Percentiles rank a stretch among this genome's conserved stretches.
Evolutionary conservation across 2,797 vertebrate genomes (phyloP).

Genomic region (Sardinella longiceps): DNA sequence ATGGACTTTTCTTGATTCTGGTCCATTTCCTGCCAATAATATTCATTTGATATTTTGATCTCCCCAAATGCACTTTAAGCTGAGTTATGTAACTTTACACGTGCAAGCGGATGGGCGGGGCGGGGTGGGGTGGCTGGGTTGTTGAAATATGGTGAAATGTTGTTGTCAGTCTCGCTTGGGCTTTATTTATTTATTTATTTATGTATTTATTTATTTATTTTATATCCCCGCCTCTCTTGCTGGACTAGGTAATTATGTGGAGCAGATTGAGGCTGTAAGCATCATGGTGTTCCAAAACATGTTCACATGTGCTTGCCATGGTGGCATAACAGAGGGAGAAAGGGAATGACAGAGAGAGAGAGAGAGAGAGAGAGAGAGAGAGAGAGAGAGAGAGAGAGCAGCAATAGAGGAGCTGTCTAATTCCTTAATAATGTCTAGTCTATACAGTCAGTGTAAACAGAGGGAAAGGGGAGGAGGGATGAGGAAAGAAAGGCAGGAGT

Average conservation of each 20-base stretch:
- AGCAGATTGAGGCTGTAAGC: constrained; percentile 42
- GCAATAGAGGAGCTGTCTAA: not conserved
- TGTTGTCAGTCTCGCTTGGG: not conserved
- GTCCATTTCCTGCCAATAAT: constrained; percentile 1
- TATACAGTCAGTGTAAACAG: not conserved
- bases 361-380: not conserved
- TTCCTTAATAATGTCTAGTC: not conserved
- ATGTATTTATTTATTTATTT: not conserved
- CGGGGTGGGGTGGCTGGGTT: not conserved
- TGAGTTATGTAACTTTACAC: constrained; percentile 34
- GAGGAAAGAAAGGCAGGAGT: not conserved
- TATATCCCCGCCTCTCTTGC: not conserved
- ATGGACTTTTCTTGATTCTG: constrained; percentile 13
- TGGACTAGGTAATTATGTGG: constrained; percentile 41
- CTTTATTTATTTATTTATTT: not conserved
- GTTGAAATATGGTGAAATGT: not conserved
- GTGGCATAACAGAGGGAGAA: not conserved
- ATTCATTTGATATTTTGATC: constrained; percentile 9
- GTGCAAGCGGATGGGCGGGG: not conserved
- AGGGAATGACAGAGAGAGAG: not conserved
- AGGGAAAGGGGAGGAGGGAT: not conserved
- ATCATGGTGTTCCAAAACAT: constrained; percentile 5
- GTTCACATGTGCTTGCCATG: constrained; percentile 40
- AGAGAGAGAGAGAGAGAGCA: not conserved
- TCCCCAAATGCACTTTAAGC: constrained; percentile 1